phyloP scores from a whole-genome alignment of 1,140 invertebrate species.

The Temnothorax nylanderi region DNA sequence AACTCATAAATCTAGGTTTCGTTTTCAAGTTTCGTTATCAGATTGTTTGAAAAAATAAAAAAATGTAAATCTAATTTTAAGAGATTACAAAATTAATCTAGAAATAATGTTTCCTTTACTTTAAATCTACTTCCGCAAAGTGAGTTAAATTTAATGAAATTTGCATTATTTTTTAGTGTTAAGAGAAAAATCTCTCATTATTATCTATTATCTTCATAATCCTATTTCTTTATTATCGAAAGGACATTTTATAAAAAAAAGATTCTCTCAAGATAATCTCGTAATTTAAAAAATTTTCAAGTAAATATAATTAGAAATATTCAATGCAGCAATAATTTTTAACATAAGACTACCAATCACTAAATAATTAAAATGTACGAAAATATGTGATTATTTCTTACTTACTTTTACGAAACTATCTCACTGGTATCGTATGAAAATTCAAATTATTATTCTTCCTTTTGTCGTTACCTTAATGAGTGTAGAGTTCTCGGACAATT shows the following conservation, averaged over 20 bases:
- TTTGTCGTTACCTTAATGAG: conserved; percentile 27
- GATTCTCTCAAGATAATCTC: not conserved
- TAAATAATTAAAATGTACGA: not conserved
- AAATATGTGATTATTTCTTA: not conserved
- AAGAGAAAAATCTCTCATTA: not conserved
- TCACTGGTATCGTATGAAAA: not conserved
- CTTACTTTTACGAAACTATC: not conserved
- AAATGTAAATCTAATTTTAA: not conserved
- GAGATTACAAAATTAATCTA: not conserved
- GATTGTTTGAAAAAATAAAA: not conserved
- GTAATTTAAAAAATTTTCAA: not conserved
- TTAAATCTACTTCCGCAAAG: not conserved
- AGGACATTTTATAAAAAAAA: not conserved
- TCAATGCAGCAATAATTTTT: not conserved
- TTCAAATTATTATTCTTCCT: conserved; percentile 7
- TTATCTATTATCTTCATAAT: not conserved
- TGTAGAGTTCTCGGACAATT: conserved; percentile 33
- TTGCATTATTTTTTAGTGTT: not conserved
- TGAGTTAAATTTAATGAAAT: not conserved
- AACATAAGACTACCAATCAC: not conserved
- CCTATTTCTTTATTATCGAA: not conserved
- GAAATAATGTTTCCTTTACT: not conserved
- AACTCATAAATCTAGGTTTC: not conserved
- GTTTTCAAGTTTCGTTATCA: not conserved
- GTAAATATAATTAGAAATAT: not conserved